Conservation (phyloP, 2,888 invertebrate species). For the Cataglyphis altisquamis region DNA sequence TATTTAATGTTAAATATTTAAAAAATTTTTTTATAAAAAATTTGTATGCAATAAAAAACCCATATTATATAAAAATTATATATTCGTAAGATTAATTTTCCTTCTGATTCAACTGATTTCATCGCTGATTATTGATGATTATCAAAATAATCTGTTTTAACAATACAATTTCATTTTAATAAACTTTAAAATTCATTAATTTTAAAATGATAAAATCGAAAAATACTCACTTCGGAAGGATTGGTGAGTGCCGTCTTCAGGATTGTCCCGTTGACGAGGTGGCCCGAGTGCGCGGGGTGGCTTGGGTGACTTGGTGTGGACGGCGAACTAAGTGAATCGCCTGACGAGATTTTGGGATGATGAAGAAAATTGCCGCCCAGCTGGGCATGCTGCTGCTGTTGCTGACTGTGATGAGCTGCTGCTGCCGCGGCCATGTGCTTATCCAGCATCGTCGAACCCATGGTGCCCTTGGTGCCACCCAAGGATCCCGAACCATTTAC, state of each 20-base stretch:
- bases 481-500: slow-evolving; percentile 84
- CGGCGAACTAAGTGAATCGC: slow-evolving; percentile 83
- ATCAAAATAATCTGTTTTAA: neutral
- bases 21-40: neutral
- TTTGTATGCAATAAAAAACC: neutral
- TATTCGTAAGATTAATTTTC: neutral
- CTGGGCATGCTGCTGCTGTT: slow-evolving; percentile 85
- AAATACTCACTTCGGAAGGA: slow-evolving; percentile 92
- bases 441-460: slow-evolving; percentile 83
- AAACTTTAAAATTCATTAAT: neutral
- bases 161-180: slow-evolving; percentile 13
- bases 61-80: no score
- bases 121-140: neutral
- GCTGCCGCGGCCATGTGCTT: slow-evolving; percentile 86
- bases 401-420: slow-evolving; percentile 86
- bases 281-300: slow-evolving; percentile 88
- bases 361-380: slow-evolving; percentile 84
- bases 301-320: slow-evolving; percentile 84
- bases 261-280: slow-evolving; percentile 96
- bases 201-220: neutral
- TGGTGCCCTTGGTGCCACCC: slow-evolving; percentile 80
- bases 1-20: neutral
- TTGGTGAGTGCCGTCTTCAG: slow-evolving; percentile 97
- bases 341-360: slow-evolving; percentile 85
- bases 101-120: neutral